A percentile compares a stretch with the other conserved stretches of the same genome.
Conservation (phyloP, 1,140 invertebrate genomes). For the Aphaenogaster floridana region DNA sequence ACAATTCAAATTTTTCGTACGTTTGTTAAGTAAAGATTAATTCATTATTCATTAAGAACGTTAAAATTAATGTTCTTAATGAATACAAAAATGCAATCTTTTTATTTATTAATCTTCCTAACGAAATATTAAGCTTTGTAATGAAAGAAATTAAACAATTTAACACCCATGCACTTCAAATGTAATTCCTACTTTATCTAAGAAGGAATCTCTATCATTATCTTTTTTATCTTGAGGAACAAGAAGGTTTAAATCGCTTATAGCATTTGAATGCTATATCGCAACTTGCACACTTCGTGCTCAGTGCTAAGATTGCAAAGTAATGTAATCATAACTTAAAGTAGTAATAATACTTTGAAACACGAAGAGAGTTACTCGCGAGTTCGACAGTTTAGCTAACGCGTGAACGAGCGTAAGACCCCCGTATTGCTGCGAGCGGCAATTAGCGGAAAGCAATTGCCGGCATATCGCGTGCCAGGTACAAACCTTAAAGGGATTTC, state of each 20-base stretch:
- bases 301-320: background rate
- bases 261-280: background rate
- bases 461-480: slow-evolving; percentile 69
- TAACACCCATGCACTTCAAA: too few species aligned
- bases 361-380: slow-evolving; percentile 1
- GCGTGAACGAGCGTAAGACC: background rate
- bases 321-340: slow-evolving; percentile 4
- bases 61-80: too few species aligned
- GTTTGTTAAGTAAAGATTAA: background rate
- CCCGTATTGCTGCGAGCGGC: slow-evolving; percentile 28
- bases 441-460: slow-evolving; percentile 61
- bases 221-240: background rate
- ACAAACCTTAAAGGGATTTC: slow-evolving; percentile 49
- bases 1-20: background rate
- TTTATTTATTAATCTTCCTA: background rate
- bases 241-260: background rate
- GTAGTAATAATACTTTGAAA: background rate
- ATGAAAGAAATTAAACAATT: background rate
- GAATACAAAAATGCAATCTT: background rate
- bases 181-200: background rate
- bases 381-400: slow-evolving; percentile 24
- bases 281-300: background rate
- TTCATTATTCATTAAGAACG: background rate
- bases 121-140: background rate
- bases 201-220: background rate